A percentile compares a stretch with the other conserved stretches of the same genome.
Conservation (phyloP, 1,140 invertebrate species). For the Dreissena rostriformis region DNA sequence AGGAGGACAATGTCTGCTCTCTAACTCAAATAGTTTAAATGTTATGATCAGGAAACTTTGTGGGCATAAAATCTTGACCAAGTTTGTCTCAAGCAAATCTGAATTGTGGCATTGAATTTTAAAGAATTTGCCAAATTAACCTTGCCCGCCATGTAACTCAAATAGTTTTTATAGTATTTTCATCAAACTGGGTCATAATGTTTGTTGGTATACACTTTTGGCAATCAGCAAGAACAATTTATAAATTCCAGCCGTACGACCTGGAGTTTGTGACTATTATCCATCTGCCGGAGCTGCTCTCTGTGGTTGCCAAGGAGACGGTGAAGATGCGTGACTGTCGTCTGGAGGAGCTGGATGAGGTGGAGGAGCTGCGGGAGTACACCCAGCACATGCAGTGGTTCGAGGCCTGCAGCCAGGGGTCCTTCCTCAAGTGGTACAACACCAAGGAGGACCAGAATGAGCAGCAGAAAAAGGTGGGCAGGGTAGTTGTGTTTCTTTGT, state of each 20-base stretch:
- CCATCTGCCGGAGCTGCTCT: constrained; percentile 74
- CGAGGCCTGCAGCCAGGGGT: constrained; percentile 68
- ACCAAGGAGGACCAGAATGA: constrained; percentile 65
- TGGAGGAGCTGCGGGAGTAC: constrained; percentile 76
- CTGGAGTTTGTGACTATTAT: constrained; percentile 75
- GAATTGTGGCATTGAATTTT: too few relatives aligned
- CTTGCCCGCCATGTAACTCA: too few relatives aligned
- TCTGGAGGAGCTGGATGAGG: constrained; percentile 69
- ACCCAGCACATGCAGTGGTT: constrained; percentile 77
- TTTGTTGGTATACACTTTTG: not conserved
- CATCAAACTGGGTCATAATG: too few relatives aligned
- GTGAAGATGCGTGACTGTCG: constrained; percentile 76
- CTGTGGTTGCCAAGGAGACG: constrained; percentile 78
- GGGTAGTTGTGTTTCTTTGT: too few relatives aligned
- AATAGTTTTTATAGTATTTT: too few relatives aligned
- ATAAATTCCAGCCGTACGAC: constrained; percentile 73
- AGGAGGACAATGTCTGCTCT: too few relatives aligned
- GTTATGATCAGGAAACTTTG: too few relatives aligned
- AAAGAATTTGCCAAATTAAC: too few relatives aligned
- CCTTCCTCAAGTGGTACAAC: constrained; percentile 71
- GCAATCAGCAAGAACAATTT: not conserved
- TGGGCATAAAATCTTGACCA: too few relatives aligned
- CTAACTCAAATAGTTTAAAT: too few relatives aligned
- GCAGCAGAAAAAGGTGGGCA: constrained; percentile 71
- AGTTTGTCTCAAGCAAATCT: too few relatives aligned